A percentile compares a stretch with the other conserved stretches of the same genome.
Evolutionary conservation across 1,140 invertebrate genomes (phyloP).

Genomic region (Aphaenogaster ashmeadi): DNA sequence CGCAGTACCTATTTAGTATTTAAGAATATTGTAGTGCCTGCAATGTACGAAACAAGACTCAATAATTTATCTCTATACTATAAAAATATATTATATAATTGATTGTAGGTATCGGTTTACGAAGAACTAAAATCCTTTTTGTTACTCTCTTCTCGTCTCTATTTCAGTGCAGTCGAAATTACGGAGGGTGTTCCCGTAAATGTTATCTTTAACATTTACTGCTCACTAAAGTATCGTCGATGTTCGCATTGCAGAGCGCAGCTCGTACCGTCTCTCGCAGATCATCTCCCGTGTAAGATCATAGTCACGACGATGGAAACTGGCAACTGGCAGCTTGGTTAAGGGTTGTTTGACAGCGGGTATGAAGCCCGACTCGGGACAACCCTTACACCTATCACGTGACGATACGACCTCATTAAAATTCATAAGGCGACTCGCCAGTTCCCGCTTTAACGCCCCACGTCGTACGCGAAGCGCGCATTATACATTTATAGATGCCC

Average conservation of each 20-base stretch:
- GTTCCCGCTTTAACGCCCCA: constrained; percentile 80
- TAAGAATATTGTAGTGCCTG: background rate
- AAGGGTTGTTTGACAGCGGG: constrained; percentile 72
- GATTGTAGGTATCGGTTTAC: background rate
- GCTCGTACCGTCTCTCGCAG: background rate
- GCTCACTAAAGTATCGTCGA: background rate
- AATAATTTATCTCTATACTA: background rate
- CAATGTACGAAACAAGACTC: background rate
- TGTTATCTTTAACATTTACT: background rate
- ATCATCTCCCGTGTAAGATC: background rate
- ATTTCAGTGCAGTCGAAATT: background rate
- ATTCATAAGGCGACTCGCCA: constrained; percentile 83
- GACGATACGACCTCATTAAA: constrained; percentile 82
- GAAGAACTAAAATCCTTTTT: background rate
- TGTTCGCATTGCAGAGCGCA: background rate
- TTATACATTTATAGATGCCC: constrained; percentile 81
- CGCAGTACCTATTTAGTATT: background rate
- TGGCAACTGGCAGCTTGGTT: constrained; percentile 31
- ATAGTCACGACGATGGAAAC: constrained; percentile 25
- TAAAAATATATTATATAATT: background rate
- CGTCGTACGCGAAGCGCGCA: constrained; percentile 64
- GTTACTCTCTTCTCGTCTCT: background rate
- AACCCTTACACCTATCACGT: constrained; percentile 80
- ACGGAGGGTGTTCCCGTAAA: background rate
- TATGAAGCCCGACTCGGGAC: constrained; percentile 66